Conservation (phyloP, 2,888 invertebrate species). For the Nephrotoma guestfalica region DNA sequence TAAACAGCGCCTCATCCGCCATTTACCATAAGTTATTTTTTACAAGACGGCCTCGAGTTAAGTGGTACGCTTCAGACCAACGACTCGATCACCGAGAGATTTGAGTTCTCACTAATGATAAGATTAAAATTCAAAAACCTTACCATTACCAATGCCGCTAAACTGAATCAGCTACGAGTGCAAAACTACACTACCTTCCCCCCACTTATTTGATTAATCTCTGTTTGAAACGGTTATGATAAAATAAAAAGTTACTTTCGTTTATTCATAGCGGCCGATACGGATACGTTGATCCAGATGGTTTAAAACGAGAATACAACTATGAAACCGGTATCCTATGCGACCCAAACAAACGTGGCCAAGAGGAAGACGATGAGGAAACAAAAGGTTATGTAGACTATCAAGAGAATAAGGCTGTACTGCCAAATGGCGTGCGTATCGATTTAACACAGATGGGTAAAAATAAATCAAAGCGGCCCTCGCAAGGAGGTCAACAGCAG, state of each 20-base stretch:
- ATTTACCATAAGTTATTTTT: too few species aligned
- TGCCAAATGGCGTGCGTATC: constrained; percentile 56
- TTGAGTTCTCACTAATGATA: too few species aligned
- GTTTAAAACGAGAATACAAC: constrained; percentile 62
- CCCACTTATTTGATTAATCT: too few species aligned
- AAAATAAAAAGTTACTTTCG: not conserved
- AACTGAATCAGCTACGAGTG: too few species aligned
- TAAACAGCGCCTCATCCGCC: too few species aligned
- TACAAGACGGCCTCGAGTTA: too few species aligned
- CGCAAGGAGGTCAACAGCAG: constrained; percentile 16
- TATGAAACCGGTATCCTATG: constrained; percentile 67
- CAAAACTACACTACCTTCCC: too few species aligned
- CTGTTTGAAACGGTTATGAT: too few species aligned
- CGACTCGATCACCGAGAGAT: too few species aligned
- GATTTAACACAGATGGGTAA: constrained; percentile 56
- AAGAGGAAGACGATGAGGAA: constrained; percentile 34
- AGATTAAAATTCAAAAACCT: too few species aligned
- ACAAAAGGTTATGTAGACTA: constrained; percentile 56
- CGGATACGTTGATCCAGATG: constrained; percentile 74
- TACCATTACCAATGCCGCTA: too few species aligned
- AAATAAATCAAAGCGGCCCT: constrained; percentile 49
- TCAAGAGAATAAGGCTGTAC: constrained; percentile 54
- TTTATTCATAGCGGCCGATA: constrained; percentile 48
- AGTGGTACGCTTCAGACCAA: too few species aligned
- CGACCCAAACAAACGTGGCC: constrained; percentile 33